Evolutionary conservation across 2,888 invertebrate species (phyloP).

Genomic region (Argyresthia albistria): DNA sequence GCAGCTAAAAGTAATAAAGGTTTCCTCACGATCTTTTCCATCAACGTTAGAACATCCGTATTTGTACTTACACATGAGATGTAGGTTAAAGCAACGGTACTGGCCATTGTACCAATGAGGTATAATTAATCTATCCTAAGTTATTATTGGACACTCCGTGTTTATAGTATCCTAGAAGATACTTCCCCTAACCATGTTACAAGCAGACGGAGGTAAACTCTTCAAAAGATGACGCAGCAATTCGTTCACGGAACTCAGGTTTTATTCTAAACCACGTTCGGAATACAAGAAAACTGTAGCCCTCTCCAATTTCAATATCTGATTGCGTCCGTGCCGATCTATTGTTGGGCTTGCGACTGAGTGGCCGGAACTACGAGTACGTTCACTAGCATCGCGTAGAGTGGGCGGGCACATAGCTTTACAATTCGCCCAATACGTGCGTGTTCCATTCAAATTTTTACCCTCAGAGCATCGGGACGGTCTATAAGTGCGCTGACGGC

Average conservation of each 20-base stretch:
- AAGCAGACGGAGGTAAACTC: not conserved
- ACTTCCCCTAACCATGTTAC: no score
- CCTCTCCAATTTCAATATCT: conserved; percentile 58
- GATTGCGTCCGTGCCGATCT: conserved; percentile 43
- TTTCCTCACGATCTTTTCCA: no score
- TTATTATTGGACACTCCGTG: no score
- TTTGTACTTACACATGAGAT: no score
- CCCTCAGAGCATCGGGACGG: conserved; percentile 37
- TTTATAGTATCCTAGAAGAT: no score
- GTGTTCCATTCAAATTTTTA: conserved; percentile 69
- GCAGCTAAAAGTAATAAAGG: no score
- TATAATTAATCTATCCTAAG: no score
- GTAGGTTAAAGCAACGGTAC: no score
- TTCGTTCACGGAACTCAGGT: conserved; percentile 3
- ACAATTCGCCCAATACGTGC: conserved; percentile 35
- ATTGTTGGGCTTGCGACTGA: conserved; percentile 43
- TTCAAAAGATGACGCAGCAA: not conserved
- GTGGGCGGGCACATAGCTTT: conserved; percentile 34
- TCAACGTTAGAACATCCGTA: no score
- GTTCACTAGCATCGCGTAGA: conserved; percentile 17
- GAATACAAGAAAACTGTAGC: conserved; percentile 27
- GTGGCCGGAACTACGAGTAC: conserved; percentile 55
- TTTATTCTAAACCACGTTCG: conserved; percentile 17
- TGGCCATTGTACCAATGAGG: no score
- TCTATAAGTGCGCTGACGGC: conserved; percentile 62